phyloP scores from a whole-genome alignment of 2,888 invertebrate genomes.

The Agriopis marginaria region DNA sequence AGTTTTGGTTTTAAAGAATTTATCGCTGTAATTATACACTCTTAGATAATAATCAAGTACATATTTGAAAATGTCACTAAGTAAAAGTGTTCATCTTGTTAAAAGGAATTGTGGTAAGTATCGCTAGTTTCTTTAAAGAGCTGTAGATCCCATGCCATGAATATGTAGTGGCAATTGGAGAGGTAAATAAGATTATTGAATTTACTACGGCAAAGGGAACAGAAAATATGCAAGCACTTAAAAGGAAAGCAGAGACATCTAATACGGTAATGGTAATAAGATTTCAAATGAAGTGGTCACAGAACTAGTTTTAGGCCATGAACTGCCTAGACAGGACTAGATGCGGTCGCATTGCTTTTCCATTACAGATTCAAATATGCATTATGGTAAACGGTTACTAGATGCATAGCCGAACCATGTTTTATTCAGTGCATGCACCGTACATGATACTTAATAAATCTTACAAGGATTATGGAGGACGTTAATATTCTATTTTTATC shows the following conservation, averaged over 20 bases:
- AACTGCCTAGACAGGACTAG: constrained; percentile 43
- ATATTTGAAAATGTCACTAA: not conserved
- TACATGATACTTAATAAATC: constrained; percentile 44
- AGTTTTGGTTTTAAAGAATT: not conserved
- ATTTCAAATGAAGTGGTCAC: constrained; percentile 41
- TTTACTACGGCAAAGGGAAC: constrained; percentile 16
- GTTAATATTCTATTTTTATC: constrained; percentile 24
- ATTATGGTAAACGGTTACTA: constrained; percentile 51
- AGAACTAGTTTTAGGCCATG: constrained; percentile 43
- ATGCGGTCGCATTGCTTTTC: constrained; percentile 45
- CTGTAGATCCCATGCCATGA: constrained; percentile 13
- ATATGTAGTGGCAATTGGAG: constrained; percentile 13
- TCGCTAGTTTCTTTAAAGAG: constrained; percentile 1
- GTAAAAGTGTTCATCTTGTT: not conserved
- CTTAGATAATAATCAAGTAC: not conserved
- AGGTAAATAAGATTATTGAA: constrained; percentile 20
- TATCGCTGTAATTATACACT: not conserved
- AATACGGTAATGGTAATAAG: constrained; percentile 35
- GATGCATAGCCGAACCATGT: constrained; percentile 51
- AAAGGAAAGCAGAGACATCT: constrained; percentile 33
- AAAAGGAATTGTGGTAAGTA: constrained; percentile 1
- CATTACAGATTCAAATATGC: constrained; percentile 62
- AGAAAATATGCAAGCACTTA: constrained; percentile 30
- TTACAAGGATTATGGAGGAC: constrained; percentile 39
- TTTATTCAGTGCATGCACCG: constrained; percentile 45